Conservation (phyloP, 2,113 vertebrate species). For the Polypterus bichir region DNA sequence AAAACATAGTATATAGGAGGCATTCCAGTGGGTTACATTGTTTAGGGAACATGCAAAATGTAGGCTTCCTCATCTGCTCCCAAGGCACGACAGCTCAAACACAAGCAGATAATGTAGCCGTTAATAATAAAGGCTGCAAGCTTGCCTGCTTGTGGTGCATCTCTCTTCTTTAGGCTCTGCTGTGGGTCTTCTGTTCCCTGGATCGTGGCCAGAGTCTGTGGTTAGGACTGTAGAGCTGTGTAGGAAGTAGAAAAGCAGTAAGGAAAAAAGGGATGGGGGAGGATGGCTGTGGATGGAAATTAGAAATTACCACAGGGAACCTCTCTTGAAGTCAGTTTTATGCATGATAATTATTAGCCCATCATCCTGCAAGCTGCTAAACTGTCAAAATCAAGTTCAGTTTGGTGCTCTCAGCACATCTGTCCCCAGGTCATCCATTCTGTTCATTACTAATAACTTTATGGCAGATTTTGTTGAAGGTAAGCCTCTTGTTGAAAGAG, state of each 20-base stretch:
- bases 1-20: not conserved
- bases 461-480: too few species aligned
- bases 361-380: constrained; percentile 6
- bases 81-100: constrained; percentile 5
- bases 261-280: not conserved
- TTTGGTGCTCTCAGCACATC: not conserved
- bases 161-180: constrained; percentile 10
- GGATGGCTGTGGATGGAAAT: not conserved
- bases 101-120: constrained; percentile 8
- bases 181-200: constrained; percentile 13
- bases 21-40: constrained; percentile 7
- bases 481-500: too few species aligned
- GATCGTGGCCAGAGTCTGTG: constrained; percentile 9
- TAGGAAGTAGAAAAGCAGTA: constrained; percentile 12
- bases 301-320: constrained; percentile 8
- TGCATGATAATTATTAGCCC: constrained; percentile 6
- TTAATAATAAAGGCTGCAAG: constrained; percentile 12
- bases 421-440: not conserved
- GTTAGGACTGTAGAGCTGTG: constrained; percentile 9
- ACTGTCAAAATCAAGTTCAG: constrained; percentile 8
- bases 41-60: not conserved
- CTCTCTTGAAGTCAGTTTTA: constrained; percentile 10
- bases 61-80: not conserved
- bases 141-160: constrained; percentile 8
- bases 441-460: too few species aligned